Percentiles rank a stretch among this genome's conserved stretches.
Conservation (phyloP, 2,797 vertebrate genomes). For the Cyclura pinguis region DNA sequence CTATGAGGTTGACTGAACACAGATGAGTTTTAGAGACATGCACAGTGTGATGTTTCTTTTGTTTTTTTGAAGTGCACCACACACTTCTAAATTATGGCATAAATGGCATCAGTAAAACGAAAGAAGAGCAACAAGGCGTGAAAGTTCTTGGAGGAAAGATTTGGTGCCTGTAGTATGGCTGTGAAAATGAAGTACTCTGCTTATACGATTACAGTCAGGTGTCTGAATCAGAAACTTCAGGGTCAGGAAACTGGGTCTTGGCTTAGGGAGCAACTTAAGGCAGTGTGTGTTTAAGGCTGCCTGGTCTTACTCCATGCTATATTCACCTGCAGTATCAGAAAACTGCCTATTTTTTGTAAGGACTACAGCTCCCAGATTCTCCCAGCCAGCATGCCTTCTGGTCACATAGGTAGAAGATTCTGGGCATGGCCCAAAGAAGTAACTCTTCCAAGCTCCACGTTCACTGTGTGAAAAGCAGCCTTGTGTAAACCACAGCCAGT, state of each 20-base stretch:
- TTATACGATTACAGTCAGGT: not conserved
- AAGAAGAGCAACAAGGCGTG: not conserved
- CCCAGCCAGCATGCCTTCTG: too few species aligned
- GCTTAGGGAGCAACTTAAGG: not conserved
- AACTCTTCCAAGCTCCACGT: too few species aligned
- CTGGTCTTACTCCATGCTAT: not conserved
- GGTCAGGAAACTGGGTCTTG: too few species aligned
- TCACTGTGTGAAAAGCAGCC: not conserved
- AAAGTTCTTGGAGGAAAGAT: not conserved
- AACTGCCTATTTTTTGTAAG: too few species aligned
- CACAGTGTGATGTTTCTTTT: not conserved
- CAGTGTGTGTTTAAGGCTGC: not conserved
- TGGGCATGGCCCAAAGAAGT: too few species aligned
- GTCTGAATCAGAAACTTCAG: not conserved
- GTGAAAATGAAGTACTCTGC: not conserved
- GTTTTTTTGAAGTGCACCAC: not conserved
- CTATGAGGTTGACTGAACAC: not conserved
- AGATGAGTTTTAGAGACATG: not conserved
- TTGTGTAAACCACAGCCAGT: not conserved
- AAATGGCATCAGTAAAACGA: slow-evolving; percentile 9
- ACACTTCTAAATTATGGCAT: not conserved
- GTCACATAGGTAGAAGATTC: too few species aligned
- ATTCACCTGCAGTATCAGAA: not conserved
- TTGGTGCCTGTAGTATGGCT: not conserved
- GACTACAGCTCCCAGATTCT: too few species aligned